Percentiles rank a stretch among this genome's conserved stretches.
Evolutionary conservation across 2,888 invertebrate species (phyloP).

Genomic region (Ophioninae sp.): DNA sequence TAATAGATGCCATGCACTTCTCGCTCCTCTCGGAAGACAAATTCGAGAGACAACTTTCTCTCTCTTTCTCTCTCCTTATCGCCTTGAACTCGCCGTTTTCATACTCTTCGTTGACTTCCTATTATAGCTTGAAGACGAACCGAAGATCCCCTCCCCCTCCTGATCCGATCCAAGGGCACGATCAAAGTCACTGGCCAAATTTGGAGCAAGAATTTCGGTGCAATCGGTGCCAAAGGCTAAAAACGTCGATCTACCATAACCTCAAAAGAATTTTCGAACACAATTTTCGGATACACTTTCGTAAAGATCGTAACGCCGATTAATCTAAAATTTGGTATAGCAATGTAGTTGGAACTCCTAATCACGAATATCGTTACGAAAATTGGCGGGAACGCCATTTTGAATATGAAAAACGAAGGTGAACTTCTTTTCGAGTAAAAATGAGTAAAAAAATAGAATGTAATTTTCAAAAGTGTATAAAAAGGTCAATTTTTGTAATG

Average conservation of each 20-base stretch:
- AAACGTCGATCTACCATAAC: neutral
- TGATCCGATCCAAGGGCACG: neutral
- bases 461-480: too few relatives aligned
- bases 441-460: too few relatives aligned
- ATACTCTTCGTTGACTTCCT: conserved; percentile 39
- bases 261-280: neutral
- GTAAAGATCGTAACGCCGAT: too few relatives aligned
- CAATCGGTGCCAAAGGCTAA: neutral
- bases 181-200: neutral
- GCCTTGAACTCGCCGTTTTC: conserved; percentile 44
- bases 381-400: too few relatives aligned
- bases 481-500: too few relatives aligned
- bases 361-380: too few relatives aligned
- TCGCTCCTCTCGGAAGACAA: conserved; percentile 11
- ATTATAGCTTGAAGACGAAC: conserved; percentile 40
- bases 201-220: conserved; percentile 10
- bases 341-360: too few relatives aligned
- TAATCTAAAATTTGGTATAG: too few relatives aligned
- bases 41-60: conserved; percentile 23
- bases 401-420: too few relatives aligned
- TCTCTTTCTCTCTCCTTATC: conserved; percentile 42
- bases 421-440: too few relatives aligned
- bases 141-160: neutral
- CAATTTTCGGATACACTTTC: too few relatives aligned
- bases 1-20: neutral